Evolutionary conservation across 2,888 invertebrate genomes (phyloP).

Genomic region (Carcina quercana): DNA sequence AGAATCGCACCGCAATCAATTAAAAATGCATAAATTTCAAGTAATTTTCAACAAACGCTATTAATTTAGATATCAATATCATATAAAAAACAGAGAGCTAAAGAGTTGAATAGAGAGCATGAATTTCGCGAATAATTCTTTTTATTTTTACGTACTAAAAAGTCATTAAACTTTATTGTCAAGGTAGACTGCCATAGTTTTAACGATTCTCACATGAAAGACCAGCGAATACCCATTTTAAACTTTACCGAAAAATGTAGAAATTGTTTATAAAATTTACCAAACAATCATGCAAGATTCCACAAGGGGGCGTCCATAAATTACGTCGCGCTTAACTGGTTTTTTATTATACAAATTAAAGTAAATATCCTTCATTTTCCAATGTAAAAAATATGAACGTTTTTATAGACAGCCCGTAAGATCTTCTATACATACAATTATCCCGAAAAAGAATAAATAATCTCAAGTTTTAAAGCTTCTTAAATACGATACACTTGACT

Average conservation of each 20-base stretch:
- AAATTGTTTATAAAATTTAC: too few relatives aligned
- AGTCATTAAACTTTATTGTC: slow-evolving; percentile 50
- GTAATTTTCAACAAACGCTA: neutral
- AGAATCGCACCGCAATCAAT: too few relatives aligned
- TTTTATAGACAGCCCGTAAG: slow-evolving; percentile 32
- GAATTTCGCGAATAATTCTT: slow-evolving; percentile 26
- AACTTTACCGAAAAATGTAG: too few relatives aligned
- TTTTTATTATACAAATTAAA: too few relatives aligned
- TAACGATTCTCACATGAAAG: too few relatives aligned
- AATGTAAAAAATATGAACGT: too few relatives aligned
- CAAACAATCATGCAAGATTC: too few relatives aligned
- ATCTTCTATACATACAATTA: slow-evolving; percentile 20
- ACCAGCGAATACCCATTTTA: too few relatives aligned
- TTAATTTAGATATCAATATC: slow-evolving; percentile 18
- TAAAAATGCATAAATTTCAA: neutral
- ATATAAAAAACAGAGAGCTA: slow-evolving; percentile 54
- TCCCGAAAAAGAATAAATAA: slow-evolving; percentile 63
- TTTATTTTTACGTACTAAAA: slow-evolving; percentile 28
- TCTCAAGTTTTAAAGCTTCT: slow-evolving; percentile 70
- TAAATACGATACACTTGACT: slow-evolving; percentile 54
- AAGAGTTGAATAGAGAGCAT: slow-evolving; percentile 50
- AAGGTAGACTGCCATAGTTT: slow-evolving; percentile 38
- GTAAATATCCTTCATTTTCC: too few relatives aligned
- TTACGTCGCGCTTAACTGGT: too few relatives aligned
- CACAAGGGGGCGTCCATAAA: too few relatives aligned